Conservation (phyloP, 2,888 invertebrate genomes). For the Schrankia costaestrigalis region DNA sequence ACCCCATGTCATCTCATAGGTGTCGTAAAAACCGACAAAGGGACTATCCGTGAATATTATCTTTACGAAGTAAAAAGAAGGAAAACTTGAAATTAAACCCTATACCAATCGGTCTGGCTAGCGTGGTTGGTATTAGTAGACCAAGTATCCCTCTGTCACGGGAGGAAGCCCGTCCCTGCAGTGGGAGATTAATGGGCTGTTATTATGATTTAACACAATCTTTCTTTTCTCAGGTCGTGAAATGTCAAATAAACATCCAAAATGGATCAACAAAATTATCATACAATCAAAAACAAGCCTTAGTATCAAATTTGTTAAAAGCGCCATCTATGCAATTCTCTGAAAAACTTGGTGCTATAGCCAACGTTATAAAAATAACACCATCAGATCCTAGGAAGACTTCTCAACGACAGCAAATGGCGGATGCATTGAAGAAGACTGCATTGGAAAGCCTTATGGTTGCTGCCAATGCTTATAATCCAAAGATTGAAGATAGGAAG, state of each 20-base stretch:
- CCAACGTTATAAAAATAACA: slow-evolving; percentile 32
- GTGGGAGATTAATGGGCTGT: no score
- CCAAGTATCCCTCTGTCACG: no score
- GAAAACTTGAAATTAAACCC: no score
- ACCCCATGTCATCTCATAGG: no score
- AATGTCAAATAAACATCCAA: slow-evolving; percentile 11
- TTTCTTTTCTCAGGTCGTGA: slow-evolving; percentile 16
- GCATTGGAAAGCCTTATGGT: slow-evolving; percentile 42
- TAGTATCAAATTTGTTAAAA: slow-evolving; percentile 11
- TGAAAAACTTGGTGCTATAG: slow-evolving; percentile 33
- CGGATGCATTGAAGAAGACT: slow-evolving; percentile 41
- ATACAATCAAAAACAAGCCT: slow-evolving; percentile 8
- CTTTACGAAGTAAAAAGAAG: no score
- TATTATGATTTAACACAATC: slow-evolving; percentile 1
- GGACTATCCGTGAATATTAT: no score
- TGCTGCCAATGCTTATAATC: slow-evolving; percentile 34
- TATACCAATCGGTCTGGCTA: no score
- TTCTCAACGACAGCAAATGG: slow-evolving; percentile 34
- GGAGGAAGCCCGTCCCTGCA: no score
- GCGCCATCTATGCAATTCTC: slow-evolving; percentile 25
- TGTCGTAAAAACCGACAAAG: no score
- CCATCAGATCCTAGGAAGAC: slow-evolving; percentile 21
- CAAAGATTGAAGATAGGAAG: slow-evolving; percentile 5
- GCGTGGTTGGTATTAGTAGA: no score
- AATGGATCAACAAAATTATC: slow-evolving; percentile 1